Evolutionary conservation across 1,140 invertebrate species (phyloP), one percentile per base, ranked within the genome.

Genomic region (Hyphantria cunea): DNA sequence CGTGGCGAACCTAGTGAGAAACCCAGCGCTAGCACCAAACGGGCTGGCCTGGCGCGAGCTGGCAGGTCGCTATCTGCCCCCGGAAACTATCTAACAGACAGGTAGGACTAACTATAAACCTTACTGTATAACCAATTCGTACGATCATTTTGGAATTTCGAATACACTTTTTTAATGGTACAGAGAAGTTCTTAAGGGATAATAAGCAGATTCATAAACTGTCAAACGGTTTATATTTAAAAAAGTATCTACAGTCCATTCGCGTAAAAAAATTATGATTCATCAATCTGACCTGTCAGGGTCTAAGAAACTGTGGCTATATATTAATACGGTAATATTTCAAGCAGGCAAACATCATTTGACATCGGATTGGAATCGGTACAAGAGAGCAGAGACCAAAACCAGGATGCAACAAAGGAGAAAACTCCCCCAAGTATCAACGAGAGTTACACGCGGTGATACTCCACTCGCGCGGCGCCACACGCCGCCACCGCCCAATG

Each of bases 31-130:
- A 45, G 45, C 34, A 31, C 31, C 32, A 62, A 62, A 56, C 64
- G 73, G 3, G 76, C 78, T 3, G 76, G 74, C 0, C 76, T 90
- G 0, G 70, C 86, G 3, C 75, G 86, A 13, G 78, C 88, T 3
- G 88, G 90, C 11, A 62, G 90, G 0, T 91, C 88, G 0, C 76
- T 89, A 0, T 91, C 90, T 0, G 90, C 90, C 13, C 90, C 90
- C 1, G 86, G 87, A 8, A 85, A 85, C 68, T 91, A 90, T 58
- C 80, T 91, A 15, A 80, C 84, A 53, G 76, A 90, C 60, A 85
- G 82, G 88, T 89, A 41, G 0, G 14, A 6, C 0, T 1, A 3
- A 37, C 8, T 11, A 10, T 37, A 11, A 37, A 37, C 2, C 34
- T 37, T 2, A 37, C n/a, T n/a, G n/a, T n/a, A n/a, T n/a, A n/a